Evolutionary conservation across 2,888 invertebrate species (phyloP).

Genomic region (Ganaspis brasiliensis): DNA sequence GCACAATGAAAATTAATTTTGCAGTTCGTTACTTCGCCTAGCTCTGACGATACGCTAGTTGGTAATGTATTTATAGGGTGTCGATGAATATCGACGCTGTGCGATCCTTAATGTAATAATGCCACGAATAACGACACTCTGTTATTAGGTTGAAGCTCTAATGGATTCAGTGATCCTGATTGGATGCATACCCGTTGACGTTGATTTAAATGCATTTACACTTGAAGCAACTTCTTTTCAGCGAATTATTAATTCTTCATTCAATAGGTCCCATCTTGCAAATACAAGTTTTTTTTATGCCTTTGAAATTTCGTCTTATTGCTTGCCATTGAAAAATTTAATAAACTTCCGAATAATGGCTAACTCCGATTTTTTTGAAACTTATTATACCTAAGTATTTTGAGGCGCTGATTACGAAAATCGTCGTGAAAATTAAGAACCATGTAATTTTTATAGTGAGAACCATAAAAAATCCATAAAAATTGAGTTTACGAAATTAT

Average conservation of each 20-base stretch:
- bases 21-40: slow-evolving; percentile 10
- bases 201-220: slow-evolving; percentile 12
- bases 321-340: no score
- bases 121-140: slow-evolving; percentile 19
- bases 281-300: no score
- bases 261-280: not conserved
- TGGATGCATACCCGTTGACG: not conserved
- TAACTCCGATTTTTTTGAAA: no score
- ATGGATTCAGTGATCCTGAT: slow-evolving; percentile 23
- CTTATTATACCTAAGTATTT: no score
- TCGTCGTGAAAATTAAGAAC: no score
- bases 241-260: not conserved
- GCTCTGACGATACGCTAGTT: not conserved
- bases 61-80: slow-evolving; percentile 25
- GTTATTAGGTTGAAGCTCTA: slow-evolving; percentile 22
- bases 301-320: no score
- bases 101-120: slow-evolving; percentile 3
- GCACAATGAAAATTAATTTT: slow-evolving; percentile 28
- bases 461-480: no score
- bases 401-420: no score
- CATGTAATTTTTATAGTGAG: no score
- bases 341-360: no score
- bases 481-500: no score
- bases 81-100: slow-evolving; percentile 16
- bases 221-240: not conserved